phyloP scores from a whole-genome alignment of 2,113 vertebrate species.

The Excalfactoria chinensis region DNA sequence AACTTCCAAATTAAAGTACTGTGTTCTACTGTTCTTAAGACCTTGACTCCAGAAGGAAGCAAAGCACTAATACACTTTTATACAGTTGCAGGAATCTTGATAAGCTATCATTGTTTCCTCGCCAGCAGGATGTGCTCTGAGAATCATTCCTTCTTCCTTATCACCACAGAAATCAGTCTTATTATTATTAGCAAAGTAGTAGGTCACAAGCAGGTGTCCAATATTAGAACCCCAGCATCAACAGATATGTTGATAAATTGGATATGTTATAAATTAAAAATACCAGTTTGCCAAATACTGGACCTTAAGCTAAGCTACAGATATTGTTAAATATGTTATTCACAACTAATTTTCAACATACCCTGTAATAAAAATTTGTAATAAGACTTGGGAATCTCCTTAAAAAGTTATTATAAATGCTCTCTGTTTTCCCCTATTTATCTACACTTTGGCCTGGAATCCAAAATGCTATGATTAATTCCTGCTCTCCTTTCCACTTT shows the following conservation, averaged over 20 bases:
- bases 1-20: neutral
- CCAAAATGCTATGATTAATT: neutral
- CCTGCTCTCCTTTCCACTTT: neutral
- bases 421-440: neutral
- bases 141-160: neutral
- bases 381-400: neutral
- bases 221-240: neutral
- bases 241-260: accelerated
- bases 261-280: neutral
- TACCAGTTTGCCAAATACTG: neutral
- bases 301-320: neutral
- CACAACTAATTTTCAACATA: neutral
- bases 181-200: neutral
- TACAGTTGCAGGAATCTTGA: neutral
- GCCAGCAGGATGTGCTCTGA: neutral
- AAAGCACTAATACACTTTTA: neutral
- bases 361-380: neutral
- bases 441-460: neutral
- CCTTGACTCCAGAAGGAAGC: neutral
- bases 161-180: neutral
- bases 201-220: neutral
- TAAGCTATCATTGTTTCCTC: neutral
- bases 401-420: neutral
- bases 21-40: neutral
- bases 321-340: neutral